A percentile compares a stretch with the other conserved stretches of the same genome.
phyloP scores from a whole-genome alignment of 1,140 invertebrate genomes.

The Halictus rubicundus region DNA sequence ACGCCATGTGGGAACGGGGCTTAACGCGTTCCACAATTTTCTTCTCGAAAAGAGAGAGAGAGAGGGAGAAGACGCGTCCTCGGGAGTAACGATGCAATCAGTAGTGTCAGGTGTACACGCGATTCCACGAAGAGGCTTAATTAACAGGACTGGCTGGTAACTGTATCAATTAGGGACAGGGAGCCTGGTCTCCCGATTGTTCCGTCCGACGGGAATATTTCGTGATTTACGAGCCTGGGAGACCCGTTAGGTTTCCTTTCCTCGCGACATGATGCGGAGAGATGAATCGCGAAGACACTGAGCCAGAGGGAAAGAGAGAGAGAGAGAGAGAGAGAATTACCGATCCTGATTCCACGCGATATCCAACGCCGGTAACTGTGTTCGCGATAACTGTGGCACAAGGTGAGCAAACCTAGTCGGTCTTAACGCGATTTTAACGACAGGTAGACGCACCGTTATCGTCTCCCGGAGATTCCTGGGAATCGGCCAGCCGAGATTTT shows the following conservation, averaged over 20 bases:
- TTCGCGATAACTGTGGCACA: conserved; percentile 51
- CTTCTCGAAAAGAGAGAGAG: too few species aligned
- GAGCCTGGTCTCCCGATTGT: conserved; percentile 7
- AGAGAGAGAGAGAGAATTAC: conserved; percentile 18
- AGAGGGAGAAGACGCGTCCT: background rate
- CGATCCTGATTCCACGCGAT: conserved; percentile 49
- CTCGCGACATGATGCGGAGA: background rate
- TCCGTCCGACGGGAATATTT: conserved; percentile 34
- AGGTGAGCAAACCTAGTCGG: conserved; percentile 52
- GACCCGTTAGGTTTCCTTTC: conserved; percentile 51
- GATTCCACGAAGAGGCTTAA: conserved; percentile 24
- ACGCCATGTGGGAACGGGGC: background rate
- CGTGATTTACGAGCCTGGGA: conserved; percentile 47
- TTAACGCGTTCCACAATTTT: background rate
- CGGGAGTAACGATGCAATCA: conserved; percentile 3
- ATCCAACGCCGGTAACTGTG: conserved; percentile 31
- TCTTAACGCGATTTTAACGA: conserved; percentile 64
- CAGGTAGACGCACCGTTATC: conserved; percentile 40
- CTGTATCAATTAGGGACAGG: conserved; percentile 43
- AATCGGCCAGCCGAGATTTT: conserved; percentile 25
- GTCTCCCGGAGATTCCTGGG: conserved; percentile 38
- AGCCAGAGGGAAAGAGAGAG: background rate
- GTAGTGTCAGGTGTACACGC: conserved; percentile 5
- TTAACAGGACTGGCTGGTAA: conserved; percentile 28
- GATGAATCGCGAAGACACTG: background rate